Percentiles rank a stretch among this genome's conserved stretches.
phyloP scores from a whole-genome alignment of 2,113 vertebrate species.

The Rhinolophus ferrumequinum region DNA sequence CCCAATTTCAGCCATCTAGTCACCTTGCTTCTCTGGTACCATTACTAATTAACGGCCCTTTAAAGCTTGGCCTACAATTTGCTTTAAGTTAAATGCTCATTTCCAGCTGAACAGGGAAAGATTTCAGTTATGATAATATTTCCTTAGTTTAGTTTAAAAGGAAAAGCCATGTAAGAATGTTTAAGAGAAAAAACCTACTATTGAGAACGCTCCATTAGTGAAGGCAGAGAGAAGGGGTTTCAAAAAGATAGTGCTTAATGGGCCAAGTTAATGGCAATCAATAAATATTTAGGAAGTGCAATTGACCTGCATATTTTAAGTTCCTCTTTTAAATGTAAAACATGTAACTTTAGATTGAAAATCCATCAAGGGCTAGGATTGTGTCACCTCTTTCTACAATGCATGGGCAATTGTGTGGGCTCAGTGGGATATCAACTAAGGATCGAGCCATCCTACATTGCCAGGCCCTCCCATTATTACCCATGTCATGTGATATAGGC shows the following conservation, averaged over 20 bases:
- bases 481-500: background rate
- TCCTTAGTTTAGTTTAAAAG: conserved; percentile 68
- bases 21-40: background rate
- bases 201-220: conserved; percentile 47
- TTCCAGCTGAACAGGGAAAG: conserved; percentile 73
- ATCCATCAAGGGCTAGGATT: background rate
- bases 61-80: conserved; percentile 71
- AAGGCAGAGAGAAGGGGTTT: conserved; percentile 49
- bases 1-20: conserved; percentile 30
- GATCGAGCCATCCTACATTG: background rate
- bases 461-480: background rate
- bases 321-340: conserved; percentile 58
- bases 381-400: background rate
- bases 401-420: background rate
- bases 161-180: conserved; percentile 72
- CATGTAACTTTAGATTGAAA: conserved; percentile 37
- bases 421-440: background rate
- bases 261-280: conserved; percentile 64
- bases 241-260: conserved; percentile 68
- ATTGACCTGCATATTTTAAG: conserved; percentile 67
- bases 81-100: conserved; percentile 73
- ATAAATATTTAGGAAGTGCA: conserved; percentile 73
- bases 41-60: conserved; percentile 45
- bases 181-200: conserved; percentile 68
- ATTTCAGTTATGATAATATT: conserved; percentile 76